A percentile compares a stretch with the other conserved stretches of the same genome.
Conservation (phyloP, 2,888 invertebrate species). For the Athalia circularis region DNA sequence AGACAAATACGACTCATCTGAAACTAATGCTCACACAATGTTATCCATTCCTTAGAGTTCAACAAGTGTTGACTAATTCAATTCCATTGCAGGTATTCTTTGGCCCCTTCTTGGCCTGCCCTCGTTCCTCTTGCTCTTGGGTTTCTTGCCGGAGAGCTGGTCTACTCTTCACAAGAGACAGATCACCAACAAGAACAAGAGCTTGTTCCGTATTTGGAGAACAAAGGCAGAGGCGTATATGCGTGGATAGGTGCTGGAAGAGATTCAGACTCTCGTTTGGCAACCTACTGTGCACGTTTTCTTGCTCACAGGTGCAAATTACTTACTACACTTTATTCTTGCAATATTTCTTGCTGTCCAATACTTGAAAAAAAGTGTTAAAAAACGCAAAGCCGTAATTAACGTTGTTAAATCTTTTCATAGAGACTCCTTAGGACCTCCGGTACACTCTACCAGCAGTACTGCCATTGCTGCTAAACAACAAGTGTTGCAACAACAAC, state of each 20-base stretch:
- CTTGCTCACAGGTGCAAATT: slow-evolving; percentile 77
- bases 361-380: too few relatives aligned
- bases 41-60: not conserved
- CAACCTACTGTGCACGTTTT: slow-evolving; percentile 88
- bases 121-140: slow-evolving; percentile 69
- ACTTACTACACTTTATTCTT: not conserved
- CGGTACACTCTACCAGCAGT: slow-evolving; percentile 51
- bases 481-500: slow-evolving; percentile 49
- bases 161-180: slow-evolving; percentile 63
- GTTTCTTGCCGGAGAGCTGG: slow-evolving; percentile 70
- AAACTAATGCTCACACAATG: too few relatives aligned
- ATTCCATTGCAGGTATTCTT: slow-evolving; percentile 61
- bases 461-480: slow-evolving; percentile 52
- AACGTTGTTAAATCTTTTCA: slow-evolving; percentile 40
- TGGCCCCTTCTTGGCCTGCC: slow-evolving; percentile 69
- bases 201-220: slow-evolving; percentile 71
- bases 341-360: too few relatives aligned
- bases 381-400: not conserved
- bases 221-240: slow-evolving; percentile 77
- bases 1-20: too few relatives aligned
- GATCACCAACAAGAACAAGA: slow-evolving; percentile 65
- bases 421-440: slow-evolving; percentile 66
- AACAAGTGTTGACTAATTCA: not conserved
- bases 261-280: slow-evolving; percentile 88
- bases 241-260: slow-evolving; percentile 97